Evolutionary conservation across 2,888 invertebrate species (phyloP), one percentile per base, ranked within the genome.

Genomic region (Anticlea derivata): DNA sequence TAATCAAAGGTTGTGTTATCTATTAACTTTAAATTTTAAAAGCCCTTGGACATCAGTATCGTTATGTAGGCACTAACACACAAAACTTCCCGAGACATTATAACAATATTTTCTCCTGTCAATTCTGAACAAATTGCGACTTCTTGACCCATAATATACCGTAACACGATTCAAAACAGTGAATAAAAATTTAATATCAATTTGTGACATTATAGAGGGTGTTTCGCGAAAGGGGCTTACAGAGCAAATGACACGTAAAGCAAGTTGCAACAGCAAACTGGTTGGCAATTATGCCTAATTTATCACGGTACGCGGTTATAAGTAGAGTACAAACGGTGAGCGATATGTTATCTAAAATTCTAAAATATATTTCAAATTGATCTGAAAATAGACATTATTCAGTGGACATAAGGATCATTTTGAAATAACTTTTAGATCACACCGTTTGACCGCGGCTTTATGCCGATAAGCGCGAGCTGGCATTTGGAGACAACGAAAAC

Each of bases 201-300:
- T 73, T 71, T 69, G 55, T 63, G 61, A 66, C 68, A 70, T 75
- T 65, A 72, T 60, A 63, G 68, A 75, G 68, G 74, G 75, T 66
- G 63, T 65, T 47, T 50, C 33, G 51, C 31, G 50, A 60, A 55
- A 64, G 60, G 62, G 73, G 66, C 69, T 61, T 65, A 66, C 56
- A 23, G 31, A 17, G 10, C 29, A 7, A 24, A 45, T 45, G 13
- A 8, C 10, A 41, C 24, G 24, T 7, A 13, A 30, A 46, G 13
- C 45, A 24, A 31, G 41, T 23, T 12, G n/a, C 11, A 7, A 11
- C n/a, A n/a, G n/a, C n/a, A n/a, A n/a, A n/a, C 8, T 7, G 10
- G 11, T 7, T 30, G 30, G 29, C 2, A 3, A 17, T 4, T 17
- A 2, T 17, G 17, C 4, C 4, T 4, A 17, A 17, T 17, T n/a